phyloP scores from a whole-genome alignment of 2,888 invertebrate genomes.

The Drosophila suboccidentalis region DNA sequence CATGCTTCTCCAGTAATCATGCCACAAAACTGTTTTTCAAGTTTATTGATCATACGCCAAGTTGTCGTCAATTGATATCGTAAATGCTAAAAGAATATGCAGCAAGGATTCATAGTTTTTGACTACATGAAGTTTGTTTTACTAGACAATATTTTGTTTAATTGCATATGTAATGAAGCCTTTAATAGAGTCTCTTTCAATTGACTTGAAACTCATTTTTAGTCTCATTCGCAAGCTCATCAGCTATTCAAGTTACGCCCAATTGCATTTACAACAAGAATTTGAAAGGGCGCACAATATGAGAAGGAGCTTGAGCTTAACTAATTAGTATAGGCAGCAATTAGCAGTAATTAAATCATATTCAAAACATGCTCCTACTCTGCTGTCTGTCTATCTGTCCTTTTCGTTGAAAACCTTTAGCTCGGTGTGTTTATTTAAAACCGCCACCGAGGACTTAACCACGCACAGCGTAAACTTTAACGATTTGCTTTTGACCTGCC shows the following conservation, averaged over 20 bases:
- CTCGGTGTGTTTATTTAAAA: constrained; percentile 59
- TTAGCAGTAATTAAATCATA: constrained; percentile 74
- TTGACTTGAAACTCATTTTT: constrained; percentile 15
- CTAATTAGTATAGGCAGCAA: constrained; percentile 67
- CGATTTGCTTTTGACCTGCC: constrained; percentile 71
- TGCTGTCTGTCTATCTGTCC: constrained; percentile 2
- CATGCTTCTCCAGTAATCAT: constrained; percentile 2
- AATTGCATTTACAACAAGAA: constrained; percentile 33
- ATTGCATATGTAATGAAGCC: not conserved
- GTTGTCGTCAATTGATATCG: not conserved
- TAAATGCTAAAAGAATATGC: not conserved
- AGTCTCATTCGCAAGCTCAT: constrained; percentile 29
- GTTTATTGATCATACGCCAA: constrained; percentile 14
- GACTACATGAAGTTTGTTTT: not conserved
- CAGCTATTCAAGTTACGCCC: constrained; percentile 43
- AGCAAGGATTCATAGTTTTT: not conserved
- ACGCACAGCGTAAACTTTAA: constrained; percentile 64
- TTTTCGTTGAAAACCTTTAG: constrained; percentile 16
- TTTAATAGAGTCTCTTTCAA: constrained; percentile 11
- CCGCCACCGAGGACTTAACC: constrained; percentile 64
- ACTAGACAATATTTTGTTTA: not conserved
- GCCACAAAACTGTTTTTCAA: constrained; percentile 13
- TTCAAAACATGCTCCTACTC: constrained; percentile 52
- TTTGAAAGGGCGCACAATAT: not conserved
- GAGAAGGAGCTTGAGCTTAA: constrained; percentile 27